Evolutionary conservation across 2,888 invertebrate species (phyloP), one percentile per base, ranked within the genome.

Genomic region (Pyralis farinalis): DNA sequence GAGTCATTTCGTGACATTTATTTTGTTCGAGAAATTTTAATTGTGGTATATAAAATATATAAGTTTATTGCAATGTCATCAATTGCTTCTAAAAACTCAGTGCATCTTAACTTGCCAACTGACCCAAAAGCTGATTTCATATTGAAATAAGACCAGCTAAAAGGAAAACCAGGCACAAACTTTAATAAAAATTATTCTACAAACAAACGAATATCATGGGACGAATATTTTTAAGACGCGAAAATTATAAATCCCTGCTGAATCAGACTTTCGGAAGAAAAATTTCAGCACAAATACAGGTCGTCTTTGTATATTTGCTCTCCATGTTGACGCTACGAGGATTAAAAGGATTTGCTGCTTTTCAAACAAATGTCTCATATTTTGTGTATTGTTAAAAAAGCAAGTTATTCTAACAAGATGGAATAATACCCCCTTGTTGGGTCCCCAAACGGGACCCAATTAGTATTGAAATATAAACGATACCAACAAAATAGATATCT

Each of bases 281-380:
- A 52, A 46, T 51, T 52, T 50, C 33, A 45, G 50, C 52, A 45
- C 51, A 58, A 70, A 53, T 44, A 62, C 44, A 53, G 40, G 53
- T 53, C 56, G 46, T 56, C 55, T 58, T 60, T 54, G 48, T 64
- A 51, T 64, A 51, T 67, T 63, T 58, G 56, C 56, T 53, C 49
- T 49, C 57, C 57, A 66, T 71, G 70, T 62, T 61, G 68, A 69
- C 63, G 59, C 58, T 46, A 43, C 42, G 42, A 36, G 64, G 71
- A 66, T 71, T 65, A 64, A 57, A 48, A 55, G 60, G 65, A 70
- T 70, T 71, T 65, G 63, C 59, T 51, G 62, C 46, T 52, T 51
- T 48, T 43, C 42, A 47, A 39, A 51, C 49, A 44, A 57, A 58
- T 56, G 58, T 55, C 51, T 62, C 51, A 50, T 39, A 33, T 28